Evolutionary conservation across 35 echinoderm and acorn worm genomes (phyloP).

Genomic region (Hemicentrotus pulcherrimus): DNA sequence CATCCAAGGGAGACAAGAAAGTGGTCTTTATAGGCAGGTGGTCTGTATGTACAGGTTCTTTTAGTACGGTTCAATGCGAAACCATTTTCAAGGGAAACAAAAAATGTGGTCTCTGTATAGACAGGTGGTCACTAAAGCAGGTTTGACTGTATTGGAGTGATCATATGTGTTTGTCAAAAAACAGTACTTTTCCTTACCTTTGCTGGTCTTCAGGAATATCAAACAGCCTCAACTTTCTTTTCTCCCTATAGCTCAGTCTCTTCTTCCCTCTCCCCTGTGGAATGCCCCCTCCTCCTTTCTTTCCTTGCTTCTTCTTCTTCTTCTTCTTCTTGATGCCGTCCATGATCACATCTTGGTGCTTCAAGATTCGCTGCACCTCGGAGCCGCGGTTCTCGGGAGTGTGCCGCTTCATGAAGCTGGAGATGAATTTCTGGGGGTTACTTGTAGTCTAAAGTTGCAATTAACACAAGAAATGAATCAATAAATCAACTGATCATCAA

Average conservation of each 20-base stretch:
- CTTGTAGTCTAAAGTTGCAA: background rate
- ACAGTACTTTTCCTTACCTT: slow-evolving; percentile 29
- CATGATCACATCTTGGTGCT: background rate
- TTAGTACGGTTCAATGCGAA: no score
- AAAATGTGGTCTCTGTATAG: no score
- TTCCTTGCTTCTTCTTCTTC: background rate
- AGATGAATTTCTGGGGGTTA: background rate
- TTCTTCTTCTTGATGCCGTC: background rate
- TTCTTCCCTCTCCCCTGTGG: slow-evolving; percentile 40
- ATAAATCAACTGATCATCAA: no score
- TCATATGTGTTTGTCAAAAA: background rate
- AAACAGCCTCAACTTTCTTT: slow-evolving; percentile 47
- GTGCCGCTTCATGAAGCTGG: slow-evolving; percentile 19
- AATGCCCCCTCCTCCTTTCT: background rate
- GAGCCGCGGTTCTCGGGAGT: background rate
- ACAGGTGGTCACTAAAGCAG: no score
- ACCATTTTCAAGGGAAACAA: no score
- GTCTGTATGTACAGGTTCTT: no score
- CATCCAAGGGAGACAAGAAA: no score
- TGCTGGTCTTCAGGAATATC: slow-evolving; percentile 65
- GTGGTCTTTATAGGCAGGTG: no score
- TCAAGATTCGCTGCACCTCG: background rate
- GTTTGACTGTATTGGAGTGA: no score
- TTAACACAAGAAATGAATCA: background rate
- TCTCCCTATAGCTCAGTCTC: slow-evolving; percentile 1